Base-by-base conservation (phyloP, 2,888 invertebrate genomes). In the Spilarctia lutea region DNA sequence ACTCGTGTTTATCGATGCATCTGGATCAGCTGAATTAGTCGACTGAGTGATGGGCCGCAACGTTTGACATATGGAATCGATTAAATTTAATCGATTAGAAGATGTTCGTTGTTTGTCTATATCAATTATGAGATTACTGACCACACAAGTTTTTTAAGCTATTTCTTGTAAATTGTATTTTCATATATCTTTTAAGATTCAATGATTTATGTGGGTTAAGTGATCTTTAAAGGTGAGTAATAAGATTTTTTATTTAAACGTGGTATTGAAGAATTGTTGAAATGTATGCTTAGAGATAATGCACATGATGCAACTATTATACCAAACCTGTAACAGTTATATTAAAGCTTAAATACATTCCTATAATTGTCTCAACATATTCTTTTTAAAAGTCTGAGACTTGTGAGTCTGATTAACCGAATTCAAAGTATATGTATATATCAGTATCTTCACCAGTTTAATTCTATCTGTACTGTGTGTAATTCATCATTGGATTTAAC, bases 61-160 rank as follows among this genome's bases (percentile, higher is more conserved):
- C 77, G 68, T 83, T 85, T 86, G 86, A 87, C 85, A 84, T 86
- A 86, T 87, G 86, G 80, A 83, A 82, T 84, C 84, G 85, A 88
- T 88, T 83, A 87, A 84, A 84, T 83, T 86, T 87, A 84, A 88
- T 89, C 77, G 85, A 85, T 82, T 78, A 79, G 72, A 80, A 79
- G 75, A 79, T 69, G 63, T n/a, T 66, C 77, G 79, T 60, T 78
- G 77, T 83, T 83, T 85, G 76, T 85, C 80, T 80, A 83, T 79
- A 83, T 79, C 83, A 81, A 83, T 83, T 78, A 79, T 72, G 39
- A 73, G 85, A 85, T 83, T 85, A 85, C 60, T 69, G 76, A 79
- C 80, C 79, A 82, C 82, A 85, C 85, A 70, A 63, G 13, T n/a
- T 73, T 80, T 63, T 65, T 75, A 67, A 74, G 20, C 33, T n/a